These are phyloP conservation scores for Heliopora coerulea DNA, from an alignment of 92 coral and sea anemone species.

Conservation along the genomic window DNA sequence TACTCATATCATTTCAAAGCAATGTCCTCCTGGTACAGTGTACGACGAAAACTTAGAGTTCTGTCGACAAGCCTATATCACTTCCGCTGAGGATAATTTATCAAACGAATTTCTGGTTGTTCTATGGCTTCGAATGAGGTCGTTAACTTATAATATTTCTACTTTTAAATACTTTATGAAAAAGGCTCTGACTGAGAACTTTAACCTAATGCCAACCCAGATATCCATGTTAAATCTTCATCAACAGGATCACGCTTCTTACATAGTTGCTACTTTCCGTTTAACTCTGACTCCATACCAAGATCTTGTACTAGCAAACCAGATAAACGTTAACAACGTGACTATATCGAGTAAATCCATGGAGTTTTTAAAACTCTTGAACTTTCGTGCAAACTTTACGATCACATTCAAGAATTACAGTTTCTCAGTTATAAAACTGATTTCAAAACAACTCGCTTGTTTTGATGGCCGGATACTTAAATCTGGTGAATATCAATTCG, in stretches of 20 bases:
- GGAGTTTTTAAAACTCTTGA: slow-evolving; percentile 8
- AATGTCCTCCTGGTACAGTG: not conserved
- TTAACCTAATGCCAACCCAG: not conserved
- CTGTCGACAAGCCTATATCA: slow-evolving; percentile 6
- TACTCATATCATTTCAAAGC: not conserved
- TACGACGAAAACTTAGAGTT: not conserved
- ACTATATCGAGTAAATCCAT: not conserved
- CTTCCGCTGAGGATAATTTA: not conserved
- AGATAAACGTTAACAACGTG: too few species aligned
- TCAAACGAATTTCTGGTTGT: not conserved
- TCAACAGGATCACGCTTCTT: not conserved
- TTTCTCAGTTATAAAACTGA: not conserved
- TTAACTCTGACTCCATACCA: slow-evolving; percentile 14
- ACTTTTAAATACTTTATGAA: not conserved
- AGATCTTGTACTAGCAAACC: not conserved
- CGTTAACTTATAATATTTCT: not conserved
- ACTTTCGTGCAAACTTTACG: slow-evolving; percentile 3
- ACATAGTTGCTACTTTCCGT: slow-evolving; percentile 3
- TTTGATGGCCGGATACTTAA: not conserved
- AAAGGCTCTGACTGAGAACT: not conserved
- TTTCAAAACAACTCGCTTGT: slow-evolving; percentile 16
- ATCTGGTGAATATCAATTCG: not conserved
- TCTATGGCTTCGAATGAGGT: not conserved
- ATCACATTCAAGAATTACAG: not conserved
- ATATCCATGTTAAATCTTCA: not conserved